Base-by-base conservation (phyloP, 2,113 vertebrate genomes). In the Bothrops jararaca region DNA sequence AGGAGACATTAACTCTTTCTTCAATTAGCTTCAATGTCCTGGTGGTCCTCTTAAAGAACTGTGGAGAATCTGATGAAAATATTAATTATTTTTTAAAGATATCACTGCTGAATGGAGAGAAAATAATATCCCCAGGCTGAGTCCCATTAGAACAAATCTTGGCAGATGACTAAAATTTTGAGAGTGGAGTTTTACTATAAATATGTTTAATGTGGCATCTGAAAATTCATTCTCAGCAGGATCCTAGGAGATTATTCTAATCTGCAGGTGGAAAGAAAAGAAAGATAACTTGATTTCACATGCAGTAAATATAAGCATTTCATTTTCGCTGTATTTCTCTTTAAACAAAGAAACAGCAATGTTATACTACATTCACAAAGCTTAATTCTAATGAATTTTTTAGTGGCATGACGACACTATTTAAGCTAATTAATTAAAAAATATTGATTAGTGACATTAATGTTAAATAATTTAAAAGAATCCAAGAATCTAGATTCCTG, bases 1-100 rank as follows among this genome's bases (percentile, higher is more conserved):
- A 95, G 96, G 94, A 94, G 85, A 94, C 92, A 80, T 95, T 97
- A 96, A 95, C 95, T 97, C 94, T 96, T 97, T 97, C 95, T 96
- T 96, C 91, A 96, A 93, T 97, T 97, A 97, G 92, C 92, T 80
- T 50, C 89, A 92, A 94, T 94, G 45, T 95, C 91, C 85, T 95
- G 94, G 94, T 91, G 54, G 60, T 95, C 91, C 90, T 96, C 94
- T 94, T 96, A 89, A 95, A 93, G 94, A 97, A 93, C 91, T 85
- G 15, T 95, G 89, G 93, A 93, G 95, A 74, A 88, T 96, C 94
- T 96, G 90, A 94, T 45, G 88, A 20, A 96, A 96, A 86, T 58
- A 87, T 94, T 95, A 10, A 89, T 95, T 93, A 89, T 93, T 94
- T 95, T 95, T 94, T 56, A 56, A 93, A 90, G 80, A 91, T 92